Evolutionary conservation across 2,888 invertebrate genomes (phyloP), one percentile per base, ranked within the genome.

Genomic region (Dusona sp.): DNA sequence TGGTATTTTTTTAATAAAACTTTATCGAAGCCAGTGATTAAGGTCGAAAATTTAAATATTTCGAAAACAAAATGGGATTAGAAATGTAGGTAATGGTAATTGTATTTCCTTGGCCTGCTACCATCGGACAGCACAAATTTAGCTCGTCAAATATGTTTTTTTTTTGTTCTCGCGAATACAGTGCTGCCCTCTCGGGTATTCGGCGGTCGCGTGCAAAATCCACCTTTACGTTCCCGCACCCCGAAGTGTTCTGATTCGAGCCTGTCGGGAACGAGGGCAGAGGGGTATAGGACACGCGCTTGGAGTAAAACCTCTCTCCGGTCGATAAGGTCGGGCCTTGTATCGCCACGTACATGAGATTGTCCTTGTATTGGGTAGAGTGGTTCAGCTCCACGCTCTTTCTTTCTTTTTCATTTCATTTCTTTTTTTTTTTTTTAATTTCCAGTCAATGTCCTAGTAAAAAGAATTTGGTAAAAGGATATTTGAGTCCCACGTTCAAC

Each of bases 301-400:
- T 36, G 67, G 54, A 81, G 51, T 54, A 38, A n/a, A 33, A 64
- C 48, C 65, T 74, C 70, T 83, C 70, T 74, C 79, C 85, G 86
- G 86, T 86, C 86, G 86, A 86, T 86, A 86, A 86, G 86, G 77
- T 77, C 77, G 86, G 61, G 79, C 79, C 80, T 78, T 86, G 75
- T 45, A 86, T 45, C 77, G 85, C 75, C 86, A 83, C 86, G 83
- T 85, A 79, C 54, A 48, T 79, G 79, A 64, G 81, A 38, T n/a
- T 64, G 36, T 78, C 74, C 29, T 25, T 73, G 70, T 29, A 64
- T 70, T 67, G 29, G 29, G 22, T 22, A 9, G 16, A 75, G 33
- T 33, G 42, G 57, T 38, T 45, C 19, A 8, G 11, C 29, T 45
- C 38, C 64, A 25, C 64, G 38, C 45, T 57, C 79, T 79, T 6